phyloP scores from a whole-genome alignment of 2,113 vertebrate species.

The Tinamus guttatus region DNA sequence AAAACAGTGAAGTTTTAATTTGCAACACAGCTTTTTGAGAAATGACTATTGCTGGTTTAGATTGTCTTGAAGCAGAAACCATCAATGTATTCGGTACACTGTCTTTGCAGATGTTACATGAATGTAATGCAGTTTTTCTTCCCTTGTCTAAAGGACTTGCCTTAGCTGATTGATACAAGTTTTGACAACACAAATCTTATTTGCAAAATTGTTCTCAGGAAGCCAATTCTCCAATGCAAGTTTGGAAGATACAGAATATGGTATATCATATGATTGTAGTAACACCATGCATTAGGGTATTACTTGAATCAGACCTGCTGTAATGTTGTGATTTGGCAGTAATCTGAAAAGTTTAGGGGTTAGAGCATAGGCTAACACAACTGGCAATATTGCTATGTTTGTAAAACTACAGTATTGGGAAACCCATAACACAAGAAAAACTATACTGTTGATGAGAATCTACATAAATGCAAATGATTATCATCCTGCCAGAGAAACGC shows the following conservation, averaged over 20 bases:
- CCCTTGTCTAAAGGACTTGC: background rate
- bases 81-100: background rate
- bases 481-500: background rate
- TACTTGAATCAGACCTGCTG: background rate
- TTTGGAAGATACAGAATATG: background rate
- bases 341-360: background rate
- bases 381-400: background rate
- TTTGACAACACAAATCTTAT: background rate
- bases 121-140: background rate
- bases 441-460: background rate
- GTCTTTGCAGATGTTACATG: background rate
- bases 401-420: background rate
- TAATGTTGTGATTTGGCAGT: background rate
- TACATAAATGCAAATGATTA: background rate
- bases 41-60: slow-evolving; percentile 1
- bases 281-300: background rate
- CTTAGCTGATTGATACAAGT: background rate
- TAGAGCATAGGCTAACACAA: background rate
- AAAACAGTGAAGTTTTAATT: background rate
- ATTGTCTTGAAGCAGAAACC: slow-evolving; percentile 5
- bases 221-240: background rate
- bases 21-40: background rate
- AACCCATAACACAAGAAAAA: background rate
- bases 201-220: background rate
- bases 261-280: background rate